A percentile compares a stretch with the other conserved stretches of the same genome.
phyloP scores from a whole-genome alignment of 2,113 vertebrate species.

The Carassius gibelio region DNA sequence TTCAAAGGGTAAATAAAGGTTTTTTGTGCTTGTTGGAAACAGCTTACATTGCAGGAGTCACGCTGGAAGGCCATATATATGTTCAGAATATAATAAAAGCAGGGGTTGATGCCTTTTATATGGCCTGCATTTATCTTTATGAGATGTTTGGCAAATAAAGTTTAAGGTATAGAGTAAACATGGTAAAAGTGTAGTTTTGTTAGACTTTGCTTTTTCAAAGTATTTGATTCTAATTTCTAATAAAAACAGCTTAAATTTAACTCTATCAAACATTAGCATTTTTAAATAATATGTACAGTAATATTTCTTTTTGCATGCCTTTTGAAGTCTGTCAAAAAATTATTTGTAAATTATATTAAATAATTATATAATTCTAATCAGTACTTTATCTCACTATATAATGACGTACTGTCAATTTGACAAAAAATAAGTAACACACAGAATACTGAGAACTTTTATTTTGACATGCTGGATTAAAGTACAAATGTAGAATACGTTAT shows the following conservation, averaged over 20 bases:
- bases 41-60: conserved; percentile 20
- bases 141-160: background rate
- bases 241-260: background rate
- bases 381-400: background rate
- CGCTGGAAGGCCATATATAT: background rate
- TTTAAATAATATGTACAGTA: background rate
- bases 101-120: background rate
- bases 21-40: conserved; percentile 23
- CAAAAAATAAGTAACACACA: background rate
- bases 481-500: background rate
- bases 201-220: background rate
- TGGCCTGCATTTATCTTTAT: conserved; percentile 13
- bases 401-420: background rate
- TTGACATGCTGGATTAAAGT: background rate
- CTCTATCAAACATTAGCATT: background rate
- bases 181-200: background rate
- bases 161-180: background rate
- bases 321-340: background rate
- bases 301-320: background rate
- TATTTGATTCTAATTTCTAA: background rate
- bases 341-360: background rate
- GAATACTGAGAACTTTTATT: conserved; percentile 1
- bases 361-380: background rate
- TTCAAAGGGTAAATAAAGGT: conserved; percentile 28
- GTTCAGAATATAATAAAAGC: conserved; percentile 19